phyloP scores from a whole-genome alignment of 2,113 vertebrate species.

The Festucalex cinctus region DNA sequence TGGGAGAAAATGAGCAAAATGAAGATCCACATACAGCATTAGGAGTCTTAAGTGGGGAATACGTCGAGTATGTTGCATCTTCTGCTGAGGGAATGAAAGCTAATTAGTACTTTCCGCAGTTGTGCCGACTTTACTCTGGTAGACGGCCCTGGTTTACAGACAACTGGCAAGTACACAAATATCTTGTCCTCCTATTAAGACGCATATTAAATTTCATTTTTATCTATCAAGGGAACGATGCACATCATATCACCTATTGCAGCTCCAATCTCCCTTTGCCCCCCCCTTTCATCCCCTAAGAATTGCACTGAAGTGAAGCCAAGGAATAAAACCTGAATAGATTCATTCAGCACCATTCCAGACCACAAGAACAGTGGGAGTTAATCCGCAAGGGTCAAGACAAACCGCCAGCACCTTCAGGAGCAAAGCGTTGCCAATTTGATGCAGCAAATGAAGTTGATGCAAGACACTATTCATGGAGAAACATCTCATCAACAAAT shows the following conservation, averaged over 20 bases:
- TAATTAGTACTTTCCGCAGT: conserved; percentile 53
- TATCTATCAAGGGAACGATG: not conserved
- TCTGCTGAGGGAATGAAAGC: conserved; percentile 48
- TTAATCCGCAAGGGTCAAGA: not conserved
- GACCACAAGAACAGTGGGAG: not conserved
- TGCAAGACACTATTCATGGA: not conserved
- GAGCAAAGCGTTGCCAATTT: not conserved
- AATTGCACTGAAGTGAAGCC: not conserved
- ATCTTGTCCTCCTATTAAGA: not conserved
- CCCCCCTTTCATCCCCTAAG: not conserved
- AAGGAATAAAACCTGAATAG: not conserved
- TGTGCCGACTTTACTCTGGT: not conserved
- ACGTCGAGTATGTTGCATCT: conserved; percentile 29
- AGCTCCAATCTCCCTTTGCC: not conserved
- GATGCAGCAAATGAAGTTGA: not conserved
- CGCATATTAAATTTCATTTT: not conserved
- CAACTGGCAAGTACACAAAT: not conserved
- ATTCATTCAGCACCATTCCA: not conserved
- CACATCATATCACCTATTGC: not conserved
- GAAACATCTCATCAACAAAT: not conserved
- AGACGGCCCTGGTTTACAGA: not conserved
- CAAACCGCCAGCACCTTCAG: not conserved
- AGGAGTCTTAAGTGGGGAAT: conserved; percentile 48
- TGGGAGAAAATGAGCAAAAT: conserved; percentile 41
- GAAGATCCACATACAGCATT: conserved; percentile 31